Evolutionary conservation across 1,140 invertebrate species (phyloP).

Genomic region (Drosophila bipectinata): DNA sequence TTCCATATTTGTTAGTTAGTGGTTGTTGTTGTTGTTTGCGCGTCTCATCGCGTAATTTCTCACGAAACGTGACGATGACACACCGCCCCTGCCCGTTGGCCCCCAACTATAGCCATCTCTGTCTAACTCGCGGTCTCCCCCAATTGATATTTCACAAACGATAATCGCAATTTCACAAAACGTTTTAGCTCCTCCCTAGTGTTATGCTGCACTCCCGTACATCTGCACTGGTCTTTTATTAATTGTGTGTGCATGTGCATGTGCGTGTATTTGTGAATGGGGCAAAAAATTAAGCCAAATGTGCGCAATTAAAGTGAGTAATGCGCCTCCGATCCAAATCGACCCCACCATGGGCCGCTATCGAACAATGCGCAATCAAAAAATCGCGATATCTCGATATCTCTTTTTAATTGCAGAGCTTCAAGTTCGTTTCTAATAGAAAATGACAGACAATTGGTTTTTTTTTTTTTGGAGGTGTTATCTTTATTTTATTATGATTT

Average conservation of each 20-base stretch:
- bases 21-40: constrained; percentile 23
- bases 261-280: constrained; percentile 25
- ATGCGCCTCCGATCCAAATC: constrained; percentile 50
- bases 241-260: constrained; percentile 20
- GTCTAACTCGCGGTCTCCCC: constrained; percentile 1
- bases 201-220: constrained; percentile 55
- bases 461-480: constrained; percentile 30
- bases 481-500: constrained; percentile 6
- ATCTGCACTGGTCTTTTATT: constrained; percentile 15
- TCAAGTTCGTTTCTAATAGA: constrained; percentile 29
- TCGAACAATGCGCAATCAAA: constrained; percentile 66
- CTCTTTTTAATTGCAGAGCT: constrained; percentile 55
- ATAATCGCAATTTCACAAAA: constrained; percentile 77
- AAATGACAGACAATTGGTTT: constrained; percentile 36
- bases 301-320: constrained; percentile 79
- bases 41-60: constrained; percentile 73
- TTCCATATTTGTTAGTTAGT: not conserved
- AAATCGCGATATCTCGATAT: constrained; percentile 51
- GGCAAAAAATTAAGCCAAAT: constrained; percentile 73
- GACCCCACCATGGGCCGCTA: constrained; percentile 60
- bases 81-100: constrained; percentile 6
- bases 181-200: constrained; percentile 58
- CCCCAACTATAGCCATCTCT: not conserved
- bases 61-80: constrained; percentile 76
- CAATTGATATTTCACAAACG: constrained; percentile 80